These are phyloP conservation scores for Oreonectes daqikongensis DNA, from an alignment of 2,797 vertebrate species.

Conservation along the genomic window DNA sequence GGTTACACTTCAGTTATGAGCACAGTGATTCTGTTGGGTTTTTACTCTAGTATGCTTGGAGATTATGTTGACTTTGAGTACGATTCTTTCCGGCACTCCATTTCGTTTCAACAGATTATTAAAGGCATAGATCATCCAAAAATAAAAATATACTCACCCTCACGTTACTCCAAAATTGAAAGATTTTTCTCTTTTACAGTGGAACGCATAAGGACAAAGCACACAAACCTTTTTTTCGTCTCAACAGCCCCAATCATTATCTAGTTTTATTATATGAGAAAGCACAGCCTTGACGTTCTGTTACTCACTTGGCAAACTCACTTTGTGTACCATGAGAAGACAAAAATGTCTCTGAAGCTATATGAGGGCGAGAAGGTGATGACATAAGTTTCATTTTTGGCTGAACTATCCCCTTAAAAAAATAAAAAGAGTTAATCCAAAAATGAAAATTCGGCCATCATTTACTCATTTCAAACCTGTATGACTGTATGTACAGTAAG, in stretches of 20 bases:
- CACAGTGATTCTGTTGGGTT: slow-evolving; percentile 52
- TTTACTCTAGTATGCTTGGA: slow-evolving; percentile 23
- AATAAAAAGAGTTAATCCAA: no score
- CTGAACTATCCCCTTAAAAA: not conserved
- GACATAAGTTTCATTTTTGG: not conserved
- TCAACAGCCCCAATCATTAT: not conserved
- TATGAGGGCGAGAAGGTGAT: not conserved
- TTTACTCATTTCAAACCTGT: no score
- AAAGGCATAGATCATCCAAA: slow-evolving; percentile 14
- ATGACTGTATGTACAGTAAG: no score
- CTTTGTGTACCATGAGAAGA: not conserved
- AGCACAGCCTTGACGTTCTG: not conserved
- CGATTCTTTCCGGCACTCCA: not conserved
- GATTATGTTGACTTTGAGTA: slow-evolving; percentile 1
- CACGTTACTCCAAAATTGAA: not conserved
- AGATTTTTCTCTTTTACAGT: not conserved
- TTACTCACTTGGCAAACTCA: not conserved
- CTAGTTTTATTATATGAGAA: not conserved
- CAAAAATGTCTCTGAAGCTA: not conserved
- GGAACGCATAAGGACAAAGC: not conserved
- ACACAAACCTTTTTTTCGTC: not conserved
- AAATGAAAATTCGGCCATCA: no score
- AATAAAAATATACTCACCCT: not conserved
- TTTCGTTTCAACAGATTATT: not conserved
- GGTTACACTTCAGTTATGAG: slow-evolving; percentile 50